Evolutionary conservation across 37 sponge, comb jelly and placozoan genomes (phyloP).

Genomic region (Geodia barretti): DNA sequence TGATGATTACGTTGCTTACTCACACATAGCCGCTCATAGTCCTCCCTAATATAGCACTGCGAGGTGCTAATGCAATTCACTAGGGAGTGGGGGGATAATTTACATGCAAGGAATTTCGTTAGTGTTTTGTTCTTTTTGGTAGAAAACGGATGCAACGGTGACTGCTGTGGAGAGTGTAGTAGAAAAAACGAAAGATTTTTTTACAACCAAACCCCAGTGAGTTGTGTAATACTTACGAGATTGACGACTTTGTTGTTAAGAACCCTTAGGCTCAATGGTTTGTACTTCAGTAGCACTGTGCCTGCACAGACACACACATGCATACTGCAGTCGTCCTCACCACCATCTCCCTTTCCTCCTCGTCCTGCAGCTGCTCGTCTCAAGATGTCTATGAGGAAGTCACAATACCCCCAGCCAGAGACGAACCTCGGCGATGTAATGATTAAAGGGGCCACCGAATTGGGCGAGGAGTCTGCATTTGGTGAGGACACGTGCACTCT

Average conservation of each 20-base stretch:
- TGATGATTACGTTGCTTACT: too few relatives aligned
- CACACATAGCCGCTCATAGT: too few relatives aligned
- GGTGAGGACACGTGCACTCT: slow-evolving; percentile 46
- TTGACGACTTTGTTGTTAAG: too few relatives aligned
- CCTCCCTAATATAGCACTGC: too few relatives aligned
- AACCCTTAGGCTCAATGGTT: not conserved
- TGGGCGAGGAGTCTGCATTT: slow-evolving; percentile 53
- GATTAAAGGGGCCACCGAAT: slow-evolving; percentile 61
- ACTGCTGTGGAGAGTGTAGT: slow-evolving; percentile 45
- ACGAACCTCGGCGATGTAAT: slow-evolving; percentile 65
- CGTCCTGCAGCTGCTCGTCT: slow-evolving; percentile 38
- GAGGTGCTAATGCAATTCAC: too few relatives aligned
- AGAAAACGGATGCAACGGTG: slow-evolving; percentile 77
- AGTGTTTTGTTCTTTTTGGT: too few relatives aligned
- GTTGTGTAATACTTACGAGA: not conserved
- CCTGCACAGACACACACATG: too few relatives aligned
- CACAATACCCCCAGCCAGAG: slow-evolving; percentile 82
- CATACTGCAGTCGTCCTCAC: too few relatives aligned
- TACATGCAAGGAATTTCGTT: too few relatives aligned
- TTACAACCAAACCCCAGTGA: slow-evolving; percentile 93
- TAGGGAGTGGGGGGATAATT: too few relatives aligned
- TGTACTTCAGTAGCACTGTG: not conserved
- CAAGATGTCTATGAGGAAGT: slow-evolving; percentile 29
- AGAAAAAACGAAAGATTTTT: slow-evolving; percentile 82
- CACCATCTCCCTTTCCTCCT: not conserved